A percentile compares a stretch with the other conserved stretches of the same genome.
Evolutionary conservation across 2,888 invertebrate species (phyloP).

Genomic region (Phaedon cochleariae): DNA sequence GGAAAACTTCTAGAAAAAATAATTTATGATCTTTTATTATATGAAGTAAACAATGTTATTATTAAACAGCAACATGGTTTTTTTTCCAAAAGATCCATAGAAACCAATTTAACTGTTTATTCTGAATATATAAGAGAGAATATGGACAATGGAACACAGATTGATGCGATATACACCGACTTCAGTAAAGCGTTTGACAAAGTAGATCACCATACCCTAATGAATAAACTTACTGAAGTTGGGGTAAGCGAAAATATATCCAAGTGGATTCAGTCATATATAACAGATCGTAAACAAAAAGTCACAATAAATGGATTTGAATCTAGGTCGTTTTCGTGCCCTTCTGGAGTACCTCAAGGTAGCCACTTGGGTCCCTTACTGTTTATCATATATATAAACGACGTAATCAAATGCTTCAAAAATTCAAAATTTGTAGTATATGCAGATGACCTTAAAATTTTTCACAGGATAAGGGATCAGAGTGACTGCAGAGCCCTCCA

Average conservation of each 20-base stretch:
- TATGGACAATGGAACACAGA: not conserved
- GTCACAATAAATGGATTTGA: constrained; percentile 8
- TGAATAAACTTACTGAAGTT: not conserved
- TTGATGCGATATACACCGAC: constrained; percentile 7
- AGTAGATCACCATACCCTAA: constrained; percentile 4
- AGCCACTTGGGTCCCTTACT: constrained; percentile 3
- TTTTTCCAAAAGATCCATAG: too few species aligned
- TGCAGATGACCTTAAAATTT: too few species aligned
- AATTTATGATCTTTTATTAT: not conserved
- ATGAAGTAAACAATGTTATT: constrained; percentile 8
- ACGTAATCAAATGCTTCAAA: too few species aligned
- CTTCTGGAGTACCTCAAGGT: not conserved
- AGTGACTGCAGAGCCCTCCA: too few species aligned
- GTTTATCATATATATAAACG: not conserved
- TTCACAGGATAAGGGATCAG: too few species aligned
- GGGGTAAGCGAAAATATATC: constrained; percentile 4
- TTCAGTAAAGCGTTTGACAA: constrained; percentile 5
- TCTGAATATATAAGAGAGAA: constrained; percentile 11
- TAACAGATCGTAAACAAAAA: constrained; percentile 5
- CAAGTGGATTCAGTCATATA: constrained; percentile 1
- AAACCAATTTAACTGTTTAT: too few species aligned
- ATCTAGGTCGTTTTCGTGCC: not conserved
- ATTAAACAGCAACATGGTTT: too few species aligned
- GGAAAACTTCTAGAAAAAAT: not conserved
- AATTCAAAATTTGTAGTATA: too few species aligned